Conservation (phyloP, 2,888 invertebrate species). For the Isoperla grammatica region DNA sequence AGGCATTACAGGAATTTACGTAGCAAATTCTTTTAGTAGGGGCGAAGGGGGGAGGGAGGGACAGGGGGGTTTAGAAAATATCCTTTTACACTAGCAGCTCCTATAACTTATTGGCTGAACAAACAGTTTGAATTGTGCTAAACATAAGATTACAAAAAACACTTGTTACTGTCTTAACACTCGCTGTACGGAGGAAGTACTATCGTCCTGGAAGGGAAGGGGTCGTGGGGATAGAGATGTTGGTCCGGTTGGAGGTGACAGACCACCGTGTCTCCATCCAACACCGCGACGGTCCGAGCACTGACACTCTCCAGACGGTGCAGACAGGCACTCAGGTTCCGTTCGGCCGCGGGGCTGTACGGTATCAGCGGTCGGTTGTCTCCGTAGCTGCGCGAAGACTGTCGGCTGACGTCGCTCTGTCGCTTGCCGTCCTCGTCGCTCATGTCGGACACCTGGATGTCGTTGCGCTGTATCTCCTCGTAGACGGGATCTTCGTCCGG, state of each 20-base stretch:
- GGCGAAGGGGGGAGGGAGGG: constrained; percentile 38
- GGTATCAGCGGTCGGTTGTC: constrained; percentile 77
- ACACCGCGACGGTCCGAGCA: constrained; percentile 59
- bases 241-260: constrained; percentile 72
- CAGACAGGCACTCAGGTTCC: constrained; percentile 39
- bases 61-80: constrained; percentile 16
- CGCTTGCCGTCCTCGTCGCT: constrained; percentile 72
- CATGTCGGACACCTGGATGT: constrained; percentile 68
- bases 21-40: constrained; percentile 39
- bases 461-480: constrained; percentile 70
- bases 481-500: constrained; percentile 68
- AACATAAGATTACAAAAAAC: constrained; percentile 19
- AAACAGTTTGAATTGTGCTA: constrained; percentile 4
- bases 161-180: constrained; percentile 34
- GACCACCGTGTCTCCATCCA: constrained; percentile 80
- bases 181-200: constrained; percentile 56
- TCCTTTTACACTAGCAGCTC: constrained; percentile 17
- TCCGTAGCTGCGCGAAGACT: constrained; percentile 69
- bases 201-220: constrained; percentile 23
- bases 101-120: background rate
- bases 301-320: constrained; percentile 43
- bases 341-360: constrained; percentile 56
- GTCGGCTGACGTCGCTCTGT: constrained; percentile 64
- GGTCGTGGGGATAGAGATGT: constrained; percentile 47
- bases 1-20: constrained; percentile 29